A percentile compares a stretch with the other conserved stretches of the same genome.
These are phyloP conservation scores for Eupithecia abbreviata DNA, from an alignment of 2,888 invertebrate species.

Conservation along the genomic window DNA sequence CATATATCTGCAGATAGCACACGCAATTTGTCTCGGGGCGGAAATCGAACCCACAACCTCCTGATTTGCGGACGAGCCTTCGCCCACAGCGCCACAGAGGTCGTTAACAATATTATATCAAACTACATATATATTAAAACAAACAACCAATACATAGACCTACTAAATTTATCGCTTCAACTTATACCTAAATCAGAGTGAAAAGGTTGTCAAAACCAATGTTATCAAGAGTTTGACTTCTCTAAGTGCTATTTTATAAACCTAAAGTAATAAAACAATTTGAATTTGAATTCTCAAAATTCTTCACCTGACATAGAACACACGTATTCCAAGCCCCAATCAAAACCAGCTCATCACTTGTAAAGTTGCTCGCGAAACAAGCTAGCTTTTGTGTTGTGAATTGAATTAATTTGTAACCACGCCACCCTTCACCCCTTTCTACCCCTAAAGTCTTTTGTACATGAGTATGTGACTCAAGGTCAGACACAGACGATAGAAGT, in stretches of 20 bases:
- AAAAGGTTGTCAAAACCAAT: neutral
- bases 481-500: neutral
- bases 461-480: neutral
- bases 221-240: neutral
- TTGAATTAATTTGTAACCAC: neutral
- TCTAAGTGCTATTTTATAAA: too few species aligned
- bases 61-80: too few species aligned
- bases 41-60: too few species aligned
- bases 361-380: neutral
- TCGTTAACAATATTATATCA: too few species aligned
- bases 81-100: too few species aligned
- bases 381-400: neutral
- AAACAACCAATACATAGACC: too few species aligned
- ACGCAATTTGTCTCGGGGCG: too few species aligned
- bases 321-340: neutral
- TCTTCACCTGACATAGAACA: neutral
- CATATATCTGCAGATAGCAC: too few species aligned
- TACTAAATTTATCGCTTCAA: too few species aligned
- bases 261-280: too few species aligned
- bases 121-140: too few species aligned
- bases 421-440: neutral
- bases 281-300: neutral
- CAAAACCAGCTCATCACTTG: neutral
- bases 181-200: neutral
- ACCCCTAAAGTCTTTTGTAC: neutral